Base-by-base conservation (phyloP, 2,113 vertebrate genomes). In the Gymnocephalus cernua region DNA sequence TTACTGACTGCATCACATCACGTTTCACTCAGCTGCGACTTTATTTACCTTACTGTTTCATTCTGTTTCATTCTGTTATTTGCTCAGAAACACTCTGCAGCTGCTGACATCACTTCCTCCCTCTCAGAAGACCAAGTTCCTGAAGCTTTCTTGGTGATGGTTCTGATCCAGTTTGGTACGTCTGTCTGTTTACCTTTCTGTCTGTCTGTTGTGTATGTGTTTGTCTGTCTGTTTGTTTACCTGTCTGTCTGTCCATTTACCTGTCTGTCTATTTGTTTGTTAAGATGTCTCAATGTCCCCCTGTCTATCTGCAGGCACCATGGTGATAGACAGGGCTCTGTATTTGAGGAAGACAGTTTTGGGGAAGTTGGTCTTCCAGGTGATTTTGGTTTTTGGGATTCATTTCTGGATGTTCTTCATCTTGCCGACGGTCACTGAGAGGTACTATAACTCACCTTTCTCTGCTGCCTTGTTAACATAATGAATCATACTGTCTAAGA, bases 111-210 rank as follows among this genome's bases (percentile, higher is more conserved):
- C 87, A 98, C 97, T 8, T 98, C 97, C 61, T 98, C 97, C 0
- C 94, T 99, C 65, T 99, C 98, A 1, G 98, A 99, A 54, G 98
- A 99, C 86, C 97, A 99, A 84, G 97, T 99, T 21, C 98, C 98
- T 0, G 96, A 97, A 90, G 97, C 98, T 0, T 99, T 99, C 86
- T 86, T 99, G 84, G 97, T 99, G 71, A 99, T 99, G 97, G 97
- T 99, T 12, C 95, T 99, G 53, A 98, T 99, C 90, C 98, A 99
- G 90, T 99, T 99, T 89, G 97, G 89, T 91, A 68, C 0, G 70
- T 68, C 65, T n/a, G 11, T 12, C 68, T 50, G 13, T 27, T 59
- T 44, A 7, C 8, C 41, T 47, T 19, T 48, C 14, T 59, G 1
- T 14, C 19, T 67, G 29, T 27, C 41, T 50, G 4, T 44, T 1